Percentiles rank a stretch among this genome's conserved stretches.
phyloP scores from a whole-genome alignment of 2,888 invertebrate genomes.

The Hecatera dysodea region DNA sequence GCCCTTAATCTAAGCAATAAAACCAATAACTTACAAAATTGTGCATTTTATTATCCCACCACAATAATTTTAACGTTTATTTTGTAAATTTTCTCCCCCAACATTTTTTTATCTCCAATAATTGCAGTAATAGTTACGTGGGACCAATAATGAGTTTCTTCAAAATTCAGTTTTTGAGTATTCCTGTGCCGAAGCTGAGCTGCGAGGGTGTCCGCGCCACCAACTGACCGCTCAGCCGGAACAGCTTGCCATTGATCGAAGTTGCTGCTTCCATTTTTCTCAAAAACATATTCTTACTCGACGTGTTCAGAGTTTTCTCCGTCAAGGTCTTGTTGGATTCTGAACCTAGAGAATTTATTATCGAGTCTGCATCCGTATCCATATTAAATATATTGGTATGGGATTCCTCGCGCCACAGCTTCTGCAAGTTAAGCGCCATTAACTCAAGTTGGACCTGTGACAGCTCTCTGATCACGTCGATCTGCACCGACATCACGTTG shows the following conservation, averaged over 20 bases:
- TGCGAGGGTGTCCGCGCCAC: conserved; percentile 78
- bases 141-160: background rate
- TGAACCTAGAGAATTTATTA: conserved; percentile 83
- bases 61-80: conserved; percentile 28
- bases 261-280: conserved; percentile 88
- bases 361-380: conserved; percentile 83
- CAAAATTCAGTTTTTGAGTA: conserved; percentile 64
- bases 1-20: conserved; percentile 64
- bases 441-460: conserved; percentile 92
- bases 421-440: conserved; percentile 91
- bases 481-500: conserved; percentile 89
- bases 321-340: conserved; percentile 85
- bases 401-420: conserved; percentile 89
- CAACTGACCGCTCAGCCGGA: conserved; percentile 82
- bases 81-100: conserved; percentile 18
- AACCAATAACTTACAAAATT: conserved; percentile 18
- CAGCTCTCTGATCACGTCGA: conserved; percentile 90
- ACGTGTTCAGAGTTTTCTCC: conserved; percentile 81
- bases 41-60: conserved; percentile 20
- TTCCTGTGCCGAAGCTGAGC: conserved; percentile 74
- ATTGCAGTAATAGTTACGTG: conserved; percentile 18
- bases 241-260: conserved; percentile 83
- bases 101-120: conserved; percentile 8
- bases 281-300: conserved; percentile 84
- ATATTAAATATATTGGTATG: conserved; percentile 83